phyloP scores from a whole-genome alignment of 1,140 invertebrate genomes.

The Onthophagus taurus region DNA sequence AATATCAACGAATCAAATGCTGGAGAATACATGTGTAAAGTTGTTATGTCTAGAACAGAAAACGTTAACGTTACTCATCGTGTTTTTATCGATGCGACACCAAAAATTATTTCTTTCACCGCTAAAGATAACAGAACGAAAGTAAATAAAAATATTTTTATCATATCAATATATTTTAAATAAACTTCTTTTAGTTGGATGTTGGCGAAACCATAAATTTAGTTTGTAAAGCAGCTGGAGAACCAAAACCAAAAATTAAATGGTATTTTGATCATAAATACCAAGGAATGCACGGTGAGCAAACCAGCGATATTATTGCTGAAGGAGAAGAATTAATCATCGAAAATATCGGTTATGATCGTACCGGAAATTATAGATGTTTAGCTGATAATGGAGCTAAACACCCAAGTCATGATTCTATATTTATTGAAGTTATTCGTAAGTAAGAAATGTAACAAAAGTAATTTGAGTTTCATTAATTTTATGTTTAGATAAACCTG shows the following conservation, averaged over 20 bases:
- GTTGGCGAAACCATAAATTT: conserved; percentile 21
- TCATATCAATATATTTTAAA: no score
- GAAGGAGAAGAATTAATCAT: conserved; percentile 26
- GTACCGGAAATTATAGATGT: conserved; percentile 26
- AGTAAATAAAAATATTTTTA: no score
- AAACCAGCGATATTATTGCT: conserved; percentile 17
- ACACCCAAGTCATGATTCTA: conserved; percentile 22
- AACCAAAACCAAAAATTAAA: conserved; percentile 24
- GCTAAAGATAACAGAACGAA: no score
- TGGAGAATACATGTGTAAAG: no score
- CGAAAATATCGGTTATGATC: conserved; percentile 17
- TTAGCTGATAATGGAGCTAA: conserved; percentile 28
- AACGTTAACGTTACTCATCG: no score
- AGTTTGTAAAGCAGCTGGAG: conserved; percentile 24
- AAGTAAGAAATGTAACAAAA: conserved; percentile 21
- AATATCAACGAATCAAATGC: no score
- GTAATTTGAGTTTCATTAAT: conserved; percentile 1
- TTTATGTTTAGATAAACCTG: conserved; percentile 22
- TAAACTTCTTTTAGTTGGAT: conserved; percentile 24
- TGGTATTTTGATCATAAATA: no score
- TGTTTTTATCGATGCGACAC: no score
- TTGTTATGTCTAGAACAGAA: no score
- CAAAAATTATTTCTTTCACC: no score
- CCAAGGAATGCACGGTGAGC: no score
- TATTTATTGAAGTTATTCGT: conserved; percentile 26